phyloP scores from a whole-genome alignment of 1,140 invertebrate species.

The Zaprionus ornatus region DNA sequence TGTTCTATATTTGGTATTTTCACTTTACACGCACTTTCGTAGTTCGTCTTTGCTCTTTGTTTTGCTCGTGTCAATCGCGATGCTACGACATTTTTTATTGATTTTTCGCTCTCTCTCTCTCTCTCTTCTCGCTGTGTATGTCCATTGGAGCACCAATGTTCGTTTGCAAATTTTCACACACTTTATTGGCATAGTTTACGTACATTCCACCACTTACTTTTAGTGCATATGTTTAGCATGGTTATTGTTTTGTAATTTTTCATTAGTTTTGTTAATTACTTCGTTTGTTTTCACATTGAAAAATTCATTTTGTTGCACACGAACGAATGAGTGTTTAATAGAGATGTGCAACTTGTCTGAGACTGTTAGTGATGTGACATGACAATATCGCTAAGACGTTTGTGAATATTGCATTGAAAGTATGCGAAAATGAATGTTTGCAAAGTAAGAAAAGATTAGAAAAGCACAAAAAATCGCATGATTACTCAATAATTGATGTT shows the following conservation, averaged over 20 bases:
- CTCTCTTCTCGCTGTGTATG: conserved; percentile 21
- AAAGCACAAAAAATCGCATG: neutral
- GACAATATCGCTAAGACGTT: conserved; percentile 9
- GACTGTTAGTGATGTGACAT: conserved; percentile 20
- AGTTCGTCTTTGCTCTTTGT: conserved; percentile 49
- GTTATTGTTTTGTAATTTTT: conserved; percentile 21
- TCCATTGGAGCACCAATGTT: conserved; percentile 46
- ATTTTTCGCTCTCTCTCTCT: conserved; percentile 51
- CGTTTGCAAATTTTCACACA: conserved; percentile 57
- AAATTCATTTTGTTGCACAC: conserved; percentile 38
- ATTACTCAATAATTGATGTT: neutral
- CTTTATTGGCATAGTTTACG: neutral
- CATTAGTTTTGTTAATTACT: conserved; percentile 24
- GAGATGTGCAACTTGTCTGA: conserved; percentile 26
- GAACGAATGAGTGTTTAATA: conserved; percentile 17
- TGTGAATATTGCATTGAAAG: neutral
- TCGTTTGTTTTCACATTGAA: conserved; percentile 38
- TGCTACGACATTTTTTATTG: conserved; percentile 72
- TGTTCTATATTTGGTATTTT: conserved; percentile 17
- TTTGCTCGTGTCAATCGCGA: conserved; percentile 73
- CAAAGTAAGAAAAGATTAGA: neutral
- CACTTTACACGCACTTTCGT: conserved; percentile 42
- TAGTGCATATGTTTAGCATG: conserved; percentile 29
- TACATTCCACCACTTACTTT: conserved; percentile 31
- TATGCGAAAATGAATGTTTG: neutral